Evolutionary conservation across 2,113 vertebrate species (phyloP).

Genomic region (Serilophus lunatus): DNA sequence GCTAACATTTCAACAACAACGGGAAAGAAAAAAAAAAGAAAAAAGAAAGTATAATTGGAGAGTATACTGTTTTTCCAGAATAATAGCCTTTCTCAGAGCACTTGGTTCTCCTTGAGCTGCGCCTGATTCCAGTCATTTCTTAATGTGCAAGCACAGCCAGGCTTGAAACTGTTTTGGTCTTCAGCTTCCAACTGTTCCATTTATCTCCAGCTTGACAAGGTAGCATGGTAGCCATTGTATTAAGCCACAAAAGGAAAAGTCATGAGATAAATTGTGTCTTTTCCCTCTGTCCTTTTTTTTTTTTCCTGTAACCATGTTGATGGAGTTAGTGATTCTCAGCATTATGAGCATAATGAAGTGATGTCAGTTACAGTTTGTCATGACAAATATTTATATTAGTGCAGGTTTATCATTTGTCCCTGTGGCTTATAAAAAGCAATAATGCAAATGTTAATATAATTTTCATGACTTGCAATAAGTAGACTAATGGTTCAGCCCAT

Average conservation of each 20-base stretch:
- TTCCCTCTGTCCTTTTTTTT: background rate
- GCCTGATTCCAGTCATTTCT: background rate
- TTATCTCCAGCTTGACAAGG: conserved; percentile 8
- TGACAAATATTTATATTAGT: background rate
- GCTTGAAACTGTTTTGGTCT: background rate
- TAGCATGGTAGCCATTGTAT: background rate
- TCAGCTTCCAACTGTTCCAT: background rate
- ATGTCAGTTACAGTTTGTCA: background rate
- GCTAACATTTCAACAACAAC: background rate
- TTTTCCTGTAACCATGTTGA: background rate
- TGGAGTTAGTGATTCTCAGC: background rate
- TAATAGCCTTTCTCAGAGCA: background rate
- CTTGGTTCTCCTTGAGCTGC: background rate
- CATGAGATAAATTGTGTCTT: background rate
- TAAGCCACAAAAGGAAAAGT: background rate
- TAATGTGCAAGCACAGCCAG: background rate
- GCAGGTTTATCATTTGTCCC: background rate
- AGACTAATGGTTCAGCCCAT: background rate
- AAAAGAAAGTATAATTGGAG: background rate
- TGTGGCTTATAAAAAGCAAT: background rate
- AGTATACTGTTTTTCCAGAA: background rate
- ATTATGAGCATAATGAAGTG: background rate
- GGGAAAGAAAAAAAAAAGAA: background rate
- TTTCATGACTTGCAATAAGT: background rate
- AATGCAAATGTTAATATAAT: background rate